phyloP scores from a whole-genome alignment of 2,888 invertebrate genomes.

The Galeopsomyia nigrocyanea region DNA sequence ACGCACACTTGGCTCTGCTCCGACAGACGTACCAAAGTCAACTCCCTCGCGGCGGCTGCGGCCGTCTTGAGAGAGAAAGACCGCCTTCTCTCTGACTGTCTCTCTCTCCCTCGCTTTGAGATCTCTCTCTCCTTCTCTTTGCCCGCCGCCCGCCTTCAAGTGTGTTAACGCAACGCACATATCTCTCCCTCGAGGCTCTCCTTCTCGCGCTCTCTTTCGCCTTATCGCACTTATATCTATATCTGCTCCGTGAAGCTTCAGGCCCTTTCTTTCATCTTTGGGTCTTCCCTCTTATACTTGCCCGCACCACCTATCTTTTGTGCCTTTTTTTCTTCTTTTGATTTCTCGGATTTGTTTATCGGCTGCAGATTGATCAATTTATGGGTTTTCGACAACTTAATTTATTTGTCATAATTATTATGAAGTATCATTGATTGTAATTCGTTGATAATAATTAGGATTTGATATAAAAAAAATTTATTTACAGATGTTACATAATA shows the following conservation, averaged over 20 bases:
- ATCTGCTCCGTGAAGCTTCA: neutral
- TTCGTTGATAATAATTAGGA: too few relatives aligned
- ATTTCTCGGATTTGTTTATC: too few relatives aligned
- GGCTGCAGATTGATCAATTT: too few relatives aligned
- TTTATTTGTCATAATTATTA: too few relatives aligned
- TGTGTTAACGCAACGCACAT: too few relatives aligned
- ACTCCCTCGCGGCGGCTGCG: conserved; percentile 51
- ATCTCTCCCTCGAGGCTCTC: neutral
- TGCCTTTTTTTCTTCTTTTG: too few relatives aligned
- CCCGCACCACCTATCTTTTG: neutral
- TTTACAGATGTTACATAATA: too few relatives aligned
- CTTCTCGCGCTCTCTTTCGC: neutral
- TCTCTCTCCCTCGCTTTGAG: conserved; percentile 3
- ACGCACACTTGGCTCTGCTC: conserved; percentile 15
- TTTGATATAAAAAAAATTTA: too few relatives aligned
- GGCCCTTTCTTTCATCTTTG: neutral
- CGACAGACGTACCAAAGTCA: conserved; percentile 48
- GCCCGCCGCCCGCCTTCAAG: neutral
- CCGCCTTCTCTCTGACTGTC: conserved; percentile 1
- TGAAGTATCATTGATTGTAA: too few relatives aligned
- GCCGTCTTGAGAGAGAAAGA: neutral
- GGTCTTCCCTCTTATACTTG: neutral
- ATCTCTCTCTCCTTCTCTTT: neutral
- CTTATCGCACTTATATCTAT: conserved; percentile 19
- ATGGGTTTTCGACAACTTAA: too few relatives aligned